These are phyloP conservation scores for Pitta sordida DNA, from an alignment of 2,113 vertebrate species.

Conservation along the genomic window DNA sequence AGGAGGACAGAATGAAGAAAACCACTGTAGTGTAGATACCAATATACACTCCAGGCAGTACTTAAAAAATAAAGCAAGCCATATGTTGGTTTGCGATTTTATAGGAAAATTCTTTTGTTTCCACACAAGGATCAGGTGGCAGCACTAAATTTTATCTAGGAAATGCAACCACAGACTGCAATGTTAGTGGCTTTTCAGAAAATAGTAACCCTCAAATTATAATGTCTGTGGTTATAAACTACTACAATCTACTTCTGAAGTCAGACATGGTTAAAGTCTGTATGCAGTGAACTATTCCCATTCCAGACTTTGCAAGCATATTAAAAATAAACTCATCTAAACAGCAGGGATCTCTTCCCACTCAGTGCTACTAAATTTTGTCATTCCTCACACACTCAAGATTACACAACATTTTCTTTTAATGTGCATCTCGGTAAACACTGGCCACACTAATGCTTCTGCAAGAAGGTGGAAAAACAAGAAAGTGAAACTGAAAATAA, in stretches of 20 bases:
- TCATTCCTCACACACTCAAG: neutral
- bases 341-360: neutral
- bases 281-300: neutral
- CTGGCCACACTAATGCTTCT: neutral
- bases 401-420: neutral
- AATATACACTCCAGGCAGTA: neutral
- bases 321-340: constrained; percentile 45
- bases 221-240: constrained; percentile 59
- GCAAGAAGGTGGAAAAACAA: neutral
- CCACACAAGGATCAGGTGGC: constrained; percentile 57
- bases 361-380: neutral
- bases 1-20: neutral
- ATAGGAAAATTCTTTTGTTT: constrained; percentile 55
- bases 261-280: constrained; percentile 35
- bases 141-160: constrained; percentile 59
- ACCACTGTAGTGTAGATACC: neutral
- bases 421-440: neutral
- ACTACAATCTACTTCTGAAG: constrained; percentile 24
- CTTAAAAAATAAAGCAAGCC: neutral
- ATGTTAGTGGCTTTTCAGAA: constrained; percentile 43
- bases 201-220: constrained; percentile 67
- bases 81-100: neutral
- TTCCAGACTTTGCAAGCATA: constrained; percentile 7
- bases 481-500: neutral
- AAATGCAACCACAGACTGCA: constrained; percentile 62